phyloP scores from a whole-genome alignment of 2,797 vertebrate genomes.

The Masticophis lateralis region DNA sequence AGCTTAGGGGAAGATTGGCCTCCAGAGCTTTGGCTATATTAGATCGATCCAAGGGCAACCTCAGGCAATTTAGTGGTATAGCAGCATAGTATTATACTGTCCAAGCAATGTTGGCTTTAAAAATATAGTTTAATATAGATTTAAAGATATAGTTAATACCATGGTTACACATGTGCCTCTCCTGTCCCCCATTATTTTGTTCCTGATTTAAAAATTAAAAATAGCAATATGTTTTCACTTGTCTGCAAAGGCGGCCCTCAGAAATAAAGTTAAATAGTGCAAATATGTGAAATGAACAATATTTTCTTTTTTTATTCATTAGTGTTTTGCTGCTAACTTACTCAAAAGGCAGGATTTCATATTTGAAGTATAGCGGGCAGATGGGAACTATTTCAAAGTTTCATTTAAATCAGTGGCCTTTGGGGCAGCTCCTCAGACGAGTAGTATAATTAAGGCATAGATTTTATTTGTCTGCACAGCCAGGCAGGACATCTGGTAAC shows the following conservation, averaged over 20 bases:
- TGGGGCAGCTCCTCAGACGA: constrained; percentile 1
- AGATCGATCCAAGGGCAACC: background rate
- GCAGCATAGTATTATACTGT: background rate
- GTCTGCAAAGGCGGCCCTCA: background rate
- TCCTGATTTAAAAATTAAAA: background rate
- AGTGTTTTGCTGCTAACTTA: background rate
- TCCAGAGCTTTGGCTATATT: background rate
- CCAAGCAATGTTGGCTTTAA: background rate
- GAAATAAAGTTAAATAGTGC: background rate
- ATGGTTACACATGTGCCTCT: background rate
- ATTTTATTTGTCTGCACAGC: constrained; percentile 11
- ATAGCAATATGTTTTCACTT: background rate
- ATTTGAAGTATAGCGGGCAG: background rate
- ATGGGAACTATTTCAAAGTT: constrained; percentile 2
- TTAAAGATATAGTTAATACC: background rate
- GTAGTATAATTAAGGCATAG: constrained; percentile 16
- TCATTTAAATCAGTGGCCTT: constrained; percentile 6
- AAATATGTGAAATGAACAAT: background rate
- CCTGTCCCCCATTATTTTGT: background rate
- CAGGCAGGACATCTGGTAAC: constrained; percentile 24
- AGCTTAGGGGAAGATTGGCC: background rate
- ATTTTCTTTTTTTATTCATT: background rate
- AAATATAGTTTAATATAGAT: background rate
- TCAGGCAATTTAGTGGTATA: background rate
- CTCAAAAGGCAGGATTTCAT: constrained; percentile 3